Evolutionary conservation across 2,888 invertebrate species (phyloP).

Genomic region (Stenichneumon culpator): DNA sequence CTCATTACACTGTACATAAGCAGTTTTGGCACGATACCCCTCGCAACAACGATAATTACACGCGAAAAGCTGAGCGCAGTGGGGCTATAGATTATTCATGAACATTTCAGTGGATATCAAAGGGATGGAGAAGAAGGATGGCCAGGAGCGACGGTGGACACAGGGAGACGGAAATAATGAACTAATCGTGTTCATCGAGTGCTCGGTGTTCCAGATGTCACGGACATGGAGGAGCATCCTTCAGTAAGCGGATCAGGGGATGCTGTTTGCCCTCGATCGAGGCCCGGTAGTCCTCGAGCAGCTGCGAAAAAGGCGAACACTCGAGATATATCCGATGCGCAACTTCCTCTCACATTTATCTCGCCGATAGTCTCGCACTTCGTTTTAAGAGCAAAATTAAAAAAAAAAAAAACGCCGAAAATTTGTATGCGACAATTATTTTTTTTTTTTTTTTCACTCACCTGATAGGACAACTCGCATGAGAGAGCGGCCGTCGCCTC

Average conservation of each 20-base stretch:
- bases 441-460: slow-evolving; percentile 79
- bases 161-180: slow-evolving; percentile 65
- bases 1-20: neutral
- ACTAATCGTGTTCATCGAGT: slow-evolving; percentile 66
- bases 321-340: slow-evolving; percentile 38
- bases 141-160: slow-evolving; percentile 48
- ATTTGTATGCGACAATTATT: neutral
- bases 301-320: slow-evolving; percentile 83
- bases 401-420: slow-evolving; percentile 2
- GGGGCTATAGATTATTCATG: slow-evolving; percentile 1
- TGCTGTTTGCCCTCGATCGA: slow-evolving; percentile 86
- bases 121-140: slow-evolving; percentile 26
- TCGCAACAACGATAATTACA: neutral
- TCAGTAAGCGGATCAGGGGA: slow-evolving; percentile 86
- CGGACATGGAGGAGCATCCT: slow-evolving; percentile 66
- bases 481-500: slow-evolving; percentile 92
- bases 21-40: slow-evolving; percentile 2
- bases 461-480: slow-evolving; percentile 89
- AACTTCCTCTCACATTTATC: neutral
- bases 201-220: slow-evolving; percentile 64
- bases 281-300: slow-evolving; percentile 87
- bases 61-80: neutral
- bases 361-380: neutral
- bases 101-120: neutral
- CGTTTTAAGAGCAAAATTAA: neutral